phyloP scores from a whole-genome alignment of 2,888 invertebrate genomes.

The Drosophila fungiperda region DNA sequence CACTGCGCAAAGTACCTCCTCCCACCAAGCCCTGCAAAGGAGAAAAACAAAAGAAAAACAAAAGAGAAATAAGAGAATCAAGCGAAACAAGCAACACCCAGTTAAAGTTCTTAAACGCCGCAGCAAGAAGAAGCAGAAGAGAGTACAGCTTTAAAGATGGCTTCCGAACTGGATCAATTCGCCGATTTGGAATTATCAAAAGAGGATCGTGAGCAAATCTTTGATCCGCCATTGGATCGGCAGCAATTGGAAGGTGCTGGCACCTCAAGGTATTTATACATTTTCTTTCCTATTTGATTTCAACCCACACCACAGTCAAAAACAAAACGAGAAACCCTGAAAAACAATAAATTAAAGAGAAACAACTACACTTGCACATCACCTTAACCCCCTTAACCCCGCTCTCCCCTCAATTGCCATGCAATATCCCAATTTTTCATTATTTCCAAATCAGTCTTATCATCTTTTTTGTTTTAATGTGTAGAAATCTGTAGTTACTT shows the following conservation, averaged over 20 bases:
- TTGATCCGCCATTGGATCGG: slow-evolving; percentile 87
- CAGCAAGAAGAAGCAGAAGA: slow-evolving; percentile 14
- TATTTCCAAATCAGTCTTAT: slow-evolving; percentile 11
- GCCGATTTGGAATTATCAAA: slow-evolving; percentile 89
- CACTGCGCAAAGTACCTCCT: slow-evolving; percentile 7
- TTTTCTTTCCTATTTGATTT: background rate
- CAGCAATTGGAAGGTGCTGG: slow-evolving; percentile 85
- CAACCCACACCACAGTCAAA: background rate
- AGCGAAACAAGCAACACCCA: slow-evolving; percentile 7
- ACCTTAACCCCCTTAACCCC: background rate
- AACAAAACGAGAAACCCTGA: slow-evolving; percentile 1
- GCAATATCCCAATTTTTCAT: slow-evolving; percentile 2
- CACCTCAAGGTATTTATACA: slow-evolving; percentile 84
- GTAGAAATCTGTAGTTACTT: slow-evolving; percentile 20
- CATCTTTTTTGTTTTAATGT: background rate
- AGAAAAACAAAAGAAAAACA: background rate
- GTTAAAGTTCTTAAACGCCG: background rate
- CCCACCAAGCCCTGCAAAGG: slow-evolving; percentile 1
- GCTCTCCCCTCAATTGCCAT: background rate
- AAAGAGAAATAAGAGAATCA: background rate
- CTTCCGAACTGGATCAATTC: slow-evolving; percentile 87
- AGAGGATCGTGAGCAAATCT: slow-evolving; percentile 91
- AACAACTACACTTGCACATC: background rate
- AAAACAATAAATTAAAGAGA: slow-evolving; percentile 3
- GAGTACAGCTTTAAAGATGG: slow-evolving; percentile 74